Evolutionary conservation across 2,113 vertebrate genomes (phyloP).

Genomic region (Platysteira castanea): DNA sequence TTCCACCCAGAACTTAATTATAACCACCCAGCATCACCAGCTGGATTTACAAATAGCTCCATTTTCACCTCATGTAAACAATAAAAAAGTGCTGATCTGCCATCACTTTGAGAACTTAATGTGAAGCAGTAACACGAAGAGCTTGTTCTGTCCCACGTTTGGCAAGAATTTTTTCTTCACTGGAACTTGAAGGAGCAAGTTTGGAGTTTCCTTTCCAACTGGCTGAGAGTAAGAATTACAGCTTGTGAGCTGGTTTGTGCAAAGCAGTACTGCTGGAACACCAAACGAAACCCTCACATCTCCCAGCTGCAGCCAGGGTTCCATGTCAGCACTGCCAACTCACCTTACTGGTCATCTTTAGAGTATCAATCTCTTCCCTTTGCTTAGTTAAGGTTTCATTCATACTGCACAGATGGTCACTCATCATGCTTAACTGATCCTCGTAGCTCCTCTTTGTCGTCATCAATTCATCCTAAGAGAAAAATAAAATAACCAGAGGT

Average conservation of each 20-base stretch:
- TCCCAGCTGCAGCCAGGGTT: background rate
- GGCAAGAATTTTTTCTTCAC: background rate
- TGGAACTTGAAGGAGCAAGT: background rate
- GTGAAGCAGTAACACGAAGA: background rate
- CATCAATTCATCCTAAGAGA: slow-evolving; percentile 87
- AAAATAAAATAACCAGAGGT: background rate
- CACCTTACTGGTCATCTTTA: slow-evolving; percentile 93
- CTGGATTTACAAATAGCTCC: background rate
- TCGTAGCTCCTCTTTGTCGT: slow-evolving; percentile 98
- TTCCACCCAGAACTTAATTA: background rate
- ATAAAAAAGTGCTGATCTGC: background rate
- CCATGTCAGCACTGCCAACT: background rate
- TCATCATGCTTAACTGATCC: slow-evolving; percentile 99
- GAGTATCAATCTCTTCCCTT: slow-evolving; percentile 92
- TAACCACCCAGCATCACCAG: background rate
- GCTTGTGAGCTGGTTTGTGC: background rate
- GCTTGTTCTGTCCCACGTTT: background rate
- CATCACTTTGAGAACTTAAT: background rate
- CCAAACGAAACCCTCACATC: background rate
- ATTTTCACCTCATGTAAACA: background rate
- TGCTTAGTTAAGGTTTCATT: slow-evolving; percentile 96
- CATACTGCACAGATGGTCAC: slow-evolving; percentile 98
- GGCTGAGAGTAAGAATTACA: background rate
- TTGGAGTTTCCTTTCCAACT: background rate
- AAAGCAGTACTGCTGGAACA: background rate